Evolutionary conservation across 2,113 vertebrate genomes (phyloP).

Genomic region (Bambusicola thoracicus): DNA sequence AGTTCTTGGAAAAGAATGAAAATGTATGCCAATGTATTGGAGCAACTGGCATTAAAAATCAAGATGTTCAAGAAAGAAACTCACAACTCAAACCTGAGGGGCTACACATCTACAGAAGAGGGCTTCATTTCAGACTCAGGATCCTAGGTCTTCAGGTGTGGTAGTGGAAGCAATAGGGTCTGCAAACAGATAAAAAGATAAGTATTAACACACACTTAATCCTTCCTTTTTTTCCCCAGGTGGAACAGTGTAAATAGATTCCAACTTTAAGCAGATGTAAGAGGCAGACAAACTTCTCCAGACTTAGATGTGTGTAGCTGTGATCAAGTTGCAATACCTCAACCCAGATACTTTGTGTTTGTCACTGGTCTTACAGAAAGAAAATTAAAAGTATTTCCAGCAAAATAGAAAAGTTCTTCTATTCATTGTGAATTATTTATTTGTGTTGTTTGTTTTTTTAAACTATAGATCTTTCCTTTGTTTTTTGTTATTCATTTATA

Average conservation of each 20-base stretch:
- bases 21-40: too few relatives aligned
- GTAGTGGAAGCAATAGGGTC: background rate
- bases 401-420: background rate
- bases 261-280: background rate
- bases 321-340: background rate
- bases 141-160: background rate
- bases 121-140: background rate
- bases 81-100: background rate
- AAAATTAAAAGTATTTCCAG: background rate
- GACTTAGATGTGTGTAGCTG: background rate
- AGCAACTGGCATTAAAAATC: background rate
- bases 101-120: background rate
- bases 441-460: fast-evolving
- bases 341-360: background rate
- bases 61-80: background rate
- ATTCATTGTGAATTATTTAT: fast-evolving
- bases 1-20: too few relatives aligned
- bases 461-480: background rate
- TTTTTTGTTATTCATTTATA: background rate
- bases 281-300: background rate
- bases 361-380: background rate
- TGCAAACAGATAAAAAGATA: background rate
- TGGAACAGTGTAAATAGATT: background rate
- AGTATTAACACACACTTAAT: background rate
- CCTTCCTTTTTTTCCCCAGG: background rate